Conservation (phyloP, 2,888 invertebrate species). For the Ophraella communa region DNA sequence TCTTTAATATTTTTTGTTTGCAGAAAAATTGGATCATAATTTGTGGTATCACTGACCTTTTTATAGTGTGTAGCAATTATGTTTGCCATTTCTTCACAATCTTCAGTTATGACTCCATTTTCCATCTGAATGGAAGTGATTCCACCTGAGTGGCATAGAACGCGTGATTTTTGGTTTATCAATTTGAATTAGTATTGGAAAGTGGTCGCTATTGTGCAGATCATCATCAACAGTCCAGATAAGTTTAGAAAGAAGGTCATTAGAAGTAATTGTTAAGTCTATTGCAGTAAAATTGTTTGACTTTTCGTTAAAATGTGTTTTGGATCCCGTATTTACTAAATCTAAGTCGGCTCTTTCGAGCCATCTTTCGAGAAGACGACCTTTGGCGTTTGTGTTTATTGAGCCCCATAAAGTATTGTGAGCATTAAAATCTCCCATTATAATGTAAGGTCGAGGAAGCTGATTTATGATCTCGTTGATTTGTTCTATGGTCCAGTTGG, state of each 20-base stretch:
- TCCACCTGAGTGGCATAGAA: too few species aligned
- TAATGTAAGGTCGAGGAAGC: slow-evolving; percentile 1
- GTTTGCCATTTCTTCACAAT: slow-evolving; percentile 1
- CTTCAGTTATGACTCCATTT: not conserved
- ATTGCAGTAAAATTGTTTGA: too few species aligned
- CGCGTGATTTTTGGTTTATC: too few species aligned
- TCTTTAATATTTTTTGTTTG: too few species aligned
- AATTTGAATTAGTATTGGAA: too few species aligned
- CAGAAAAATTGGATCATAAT: not conserved
- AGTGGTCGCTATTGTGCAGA: too few species aligned
- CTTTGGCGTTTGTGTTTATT: not conserved
- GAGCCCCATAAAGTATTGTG: slow-evolving; percentile 14
- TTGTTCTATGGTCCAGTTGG: slow-evolving; percentile 3
- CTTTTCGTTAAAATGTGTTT: too few species aligned
- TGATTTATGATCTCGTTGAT: not conserved
- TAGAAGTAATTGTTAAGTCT: too few species aligned
- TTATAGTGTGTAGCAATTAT: too few species aligned
- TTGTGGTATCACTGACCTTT: not conserved
- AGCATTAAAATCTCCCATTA: slow-evolving; percentile 5
- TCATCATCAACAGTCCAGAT: too few species aligned
- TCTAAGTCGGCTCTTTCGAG: not conserved
- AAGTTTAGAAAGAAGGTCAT: too few species aligned
- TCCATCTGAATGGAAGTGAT: not conserved
- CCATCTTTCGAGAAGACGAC: slow-evolving; percentile 5
- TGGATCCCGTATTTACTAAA: not conserved